Percentiles rank a stretch among this genome's conserved stretches.
Evolutionary conservation across 2,888 invertebrate genomes (phyloP).

Genomic region (Philhelius pedissequus): DNA sequence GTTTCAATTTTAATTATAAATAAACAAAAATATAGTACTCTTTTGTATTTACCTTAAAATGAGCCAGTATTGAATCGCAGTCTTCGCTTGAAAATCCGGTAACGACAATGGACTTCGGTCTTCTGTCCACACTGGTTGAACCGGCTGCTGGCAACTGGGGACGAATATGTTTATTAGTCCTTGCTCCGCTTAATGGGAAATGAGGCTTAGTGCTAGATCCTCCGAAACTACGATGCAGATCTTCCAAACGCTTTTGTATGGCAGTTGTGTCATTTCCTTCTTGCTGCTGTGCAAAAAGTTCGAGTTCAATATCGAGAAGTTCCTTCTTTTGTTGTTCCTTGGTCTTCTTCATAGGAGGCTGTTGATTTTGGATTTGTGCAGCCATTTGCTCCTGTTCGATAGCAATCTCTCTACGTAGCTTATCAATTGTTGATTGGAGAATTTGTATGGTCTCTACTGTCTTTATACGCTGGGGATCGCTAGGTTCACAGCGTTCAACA

Average conservation of each 20-base stretch:
- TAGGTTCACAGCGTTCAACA: conserved; percentile 86
- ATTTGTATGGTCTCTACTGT: conserved; percentile 90
- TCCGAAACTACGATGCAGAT: conserved; percentile 81
- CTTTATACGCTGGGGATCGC: conserved; percentile 87
- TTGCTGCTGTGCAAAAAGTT: conserved; percentile 92
- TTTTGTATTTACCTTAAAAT: conserved; percentile 87
- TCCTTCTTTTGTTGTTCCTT: conserved; percentile 92
- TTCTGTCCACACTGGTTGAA: conserved; percentile 86
- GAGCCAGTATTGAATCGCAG: conserved; percentile 87
- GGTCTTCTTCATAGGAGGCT: conserved; percentile 81
- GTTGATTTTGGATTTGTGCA: conserved; percentile 77
- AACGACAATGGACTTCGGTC: conserved; percentile 91
- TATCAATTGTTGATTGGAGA: conserved; percentile 90
- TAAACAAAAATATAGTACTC: not conserved
- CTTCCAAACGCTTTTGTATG: conserved; percentile 87
- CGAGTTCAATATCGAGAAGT: conserved; percentile 93
- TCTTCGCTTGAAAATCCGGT: conserved; percentile 93
- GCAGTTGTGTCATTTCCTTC: conserved; percentile 92
- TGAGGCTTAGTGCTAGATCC: conserved; percentile 66
- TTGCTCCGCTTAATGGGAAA: conserved; percentile 68
- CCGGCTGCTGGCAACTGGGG: conserved; percentile 76
- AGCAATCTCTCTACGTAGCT: conserved; percentile 77
- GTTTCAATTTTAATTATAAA: too few species aligned
- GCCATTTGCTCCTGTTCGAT: conserved; percentile 78
- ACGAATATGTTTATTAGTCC: conserved; percentile 72